Base-by-base conservation (phyloP, 2,888 invertebrate species). In the Teleogryllus oceanicus region DNA sequence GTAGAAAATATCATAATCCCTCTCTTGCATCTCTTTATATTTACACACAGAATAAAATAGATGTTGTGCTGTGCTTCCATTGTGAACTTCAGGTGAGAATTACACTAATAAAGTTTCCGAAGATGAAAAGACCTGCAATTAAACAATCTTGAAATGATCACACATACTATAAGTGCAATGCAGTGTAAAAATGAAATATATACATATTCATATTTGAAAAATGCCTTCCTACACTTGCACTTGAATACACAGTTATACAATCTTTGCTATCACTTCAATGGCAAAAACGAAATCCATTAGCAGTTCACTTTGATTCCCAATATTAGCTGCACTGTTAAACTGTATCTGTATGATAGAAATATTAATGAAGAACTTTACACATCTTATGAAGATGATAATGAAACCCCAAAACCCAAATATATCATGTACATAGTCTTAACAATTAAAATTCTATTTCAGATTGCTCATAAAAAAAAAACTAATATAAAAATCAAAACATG, bases 391-490 rank as follows among this genome's bases (percentile, higher is more conserved):
- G 62, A 62, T 62, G 62, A 62, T 62, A 62, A 62, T 12, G 62
- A 62, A 62, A 62, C 62, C 62, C 62, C 62, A 62, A 62, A 62
- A 62, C 62, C 62, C 62, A 62, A 62, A 62, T 62, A 62, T 62
- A 62, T 13, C 62, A 62, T 62, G 62, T 62, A 62, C 62, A 62
- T 62, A 62, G 62, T 18, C 62, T 62, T 62, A 62, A 62, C 62
- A 62, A 62, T n/a, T 18, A 62, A 62, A 62, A 62, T 62, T 62
- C 62, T 62, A 62, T 62, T 37, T 37, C 37, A 37, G 37, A 37
- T 37, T 62, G 62, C 62, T 62, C 62, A 62, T 76, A 76, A 76
- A 76, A 79, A 79, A 79, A 79, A 74, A 76, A 49, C 18, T 18
- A 50, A n/a, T n/a, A n/a, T n/a, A n/a, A n/a, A n/a, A n/a, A n/a